Evolutionary conservation across 2,888 invertebrate genomes (phyloP).

Genomic region (Nephrocerus scutellatus): DNA sequence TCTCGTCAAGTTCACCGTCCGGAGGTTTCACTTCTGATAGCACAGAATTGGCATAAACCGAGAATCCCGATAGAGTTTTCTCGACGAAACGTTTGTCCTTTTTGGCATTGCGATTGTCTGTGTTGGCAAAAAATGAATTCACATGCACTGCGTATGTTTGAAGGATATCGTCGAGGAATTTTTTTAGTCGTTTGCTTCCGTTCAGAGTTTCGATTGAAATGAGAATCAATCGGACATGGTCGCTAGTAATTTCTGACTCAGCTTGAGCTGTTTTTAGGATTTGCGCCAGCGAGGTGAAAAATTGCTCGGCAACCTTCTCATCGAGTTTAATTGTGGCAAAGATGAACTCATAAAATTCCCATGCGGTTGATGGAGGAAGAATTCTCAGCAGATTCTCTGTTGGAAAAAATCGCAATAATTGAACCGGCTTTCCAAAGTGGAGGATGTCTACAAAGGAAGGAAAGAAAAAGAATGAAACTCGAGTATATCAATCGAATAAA

Average conservation of each 20-base stretch:
- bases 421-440: constrained; percentile 38
- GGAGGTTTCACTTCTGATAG: constrained; percentile 17
- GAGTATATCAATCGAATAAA: constrained; percentile 1
- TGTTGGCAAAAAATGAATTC: constrained; percentile 24
- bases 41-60: constrained; percentile 23
- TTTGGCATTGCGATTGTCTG: constrained; percentile 11
- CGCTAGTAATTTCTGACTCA: constrained; percentile 20
- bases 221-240: constrained; percentile 30
- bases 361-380: constrained; percentile 27
- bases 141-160: constrained; percentile 23
- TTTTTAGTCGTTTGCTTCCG: constrained; percentile 27
- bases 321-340: constrained; percentile 30
- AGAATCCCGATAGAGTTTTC: constrained; percentile 29
- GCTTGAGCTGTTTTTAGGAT: constrained; percentile 21
- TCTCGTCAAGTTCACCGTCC: constrained; percentile 28
- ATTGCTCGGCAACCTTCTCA: constrained; percentile 29
- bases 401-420: constrained; percentile 34
- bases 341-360: constrained; percentile 35
- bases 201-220: constrained; percentile 34
- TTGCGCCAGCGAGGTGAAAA: constrained; percentile 26
- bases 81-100: constrained; percentile 38
- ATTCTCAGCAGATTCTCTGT: constrained; percentile 28
- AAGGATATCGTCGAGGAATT: constrained; percentile 22
- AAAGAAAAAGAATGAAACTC: no score
- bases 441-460: constrained; percentile 34